phyloP scores from a whole-genome alignment of 2,888 invertebrate species.

The Protophormia terraenovae region DNA sequence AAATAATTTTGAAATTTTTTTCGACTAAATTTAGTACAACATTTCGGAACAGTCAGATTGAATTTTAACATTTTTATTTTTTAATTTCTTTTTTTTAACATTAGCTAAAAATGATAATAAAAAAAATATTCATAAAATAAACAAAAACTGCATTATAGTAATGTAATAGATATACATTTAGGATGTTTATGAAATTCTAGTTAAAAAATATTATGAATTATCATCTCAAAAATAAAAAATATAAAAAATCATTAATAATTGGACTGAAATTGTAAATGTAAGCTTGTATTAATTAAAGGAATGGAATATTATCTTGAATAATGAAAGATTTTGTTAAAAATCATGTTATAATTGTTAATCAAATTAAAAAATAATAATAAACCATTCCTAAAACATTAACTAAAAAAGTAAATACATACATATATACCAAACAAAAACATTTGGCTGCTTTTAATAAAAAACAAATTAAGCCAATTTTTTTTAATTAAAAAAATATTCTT shows the following conservation, averaged over 20 bases:
- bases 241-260: slow-evolving; percentile 35
- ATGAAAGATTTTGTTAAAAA: background rate
- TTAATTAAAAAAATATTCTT: background rate
- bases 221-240: background rate
- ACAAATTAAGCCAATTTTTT: background rate
- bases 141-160: slow-evolving; percentile 48
- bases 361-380: background rate
- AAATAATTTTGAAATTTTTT: no score
- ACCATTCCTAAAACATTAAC: slow-evolving; percentile 5
- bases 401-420: no score
- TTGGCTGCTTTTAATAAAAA: background rate
- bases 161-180: slow-evolving; percentile 46
- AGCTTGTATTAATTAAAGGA: background rate
- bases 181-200: slow-evolving; percentile 65
- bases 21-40: no score
- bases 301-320: background rate
- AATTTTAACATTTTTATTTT: background rate
- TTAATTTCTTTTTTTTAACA: background rate
- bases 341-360: background rate
- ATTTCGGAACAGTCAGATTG: no score
- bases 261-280: slow-evolving; percentile 55
- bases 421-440: background rate
- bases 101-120: slow-evolving; percentile 2
- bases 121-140: background rate
- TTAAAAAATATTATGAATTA: slow-evolving; percentile 51